A percentile compares a stretch with the other conserved stretches of the same genome.
Evolutionary conservation across 2,797 vertebrate species (phyloP).

Genomic region (Cetoscarus ocellatus): DNA sequence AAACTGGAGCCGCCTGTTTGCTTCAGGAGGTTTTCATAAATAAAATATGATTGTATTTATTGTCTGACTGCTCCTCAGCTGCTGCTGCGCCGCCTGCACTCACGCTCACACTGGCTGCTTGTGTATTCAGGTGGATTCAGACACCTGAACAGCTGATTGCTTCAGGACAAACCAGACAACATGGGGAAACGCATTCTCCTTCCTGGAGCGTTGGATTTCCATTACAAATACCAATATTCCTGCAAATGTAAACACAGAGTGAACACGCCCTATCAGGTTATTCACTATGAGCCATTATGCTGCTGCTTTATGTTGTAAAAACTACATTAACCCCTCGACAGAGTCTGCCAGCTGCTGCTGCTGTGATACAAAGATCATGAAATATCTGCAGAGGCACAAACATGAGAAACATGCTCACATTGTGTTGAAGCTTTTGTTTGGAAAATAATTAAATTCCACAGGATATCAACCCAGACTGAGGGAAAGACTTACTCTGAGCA

Average conservation of each 20-base stretch:
- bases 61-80: conserved; percentile 55
- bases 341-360: neutral
- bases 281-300: neutral
- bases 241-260: neutral
- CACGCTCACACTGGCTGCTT: conserved; percentile 4
- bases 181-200: neutral
- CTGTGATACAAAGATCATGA: neutral
- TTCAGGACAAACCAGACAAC: neutral
- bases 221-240: neutral
- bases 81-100: conserved; percentile 13
- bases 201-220: conserved; percentile 1
- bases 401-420: neutral
- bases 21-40: conserved; percentile 63
- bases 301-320: neutral
- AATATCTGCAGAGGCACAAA: neutral
- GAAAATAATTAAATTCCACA: no score
- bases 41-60: conserved; percentile 58
- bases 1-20: conserved; percentile 42
- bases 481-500: no score
- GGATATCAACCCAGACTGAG: no score
- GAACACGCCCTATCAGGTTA: neutral
- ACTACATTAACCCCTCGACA: neutral
- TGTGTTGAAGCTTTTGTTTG: neutral
- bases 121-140: conserved; percentile 11
- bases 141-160: conserved; percentile 28